phyloP scores from a whole-genome alignment of 2,797 vertebrate species.

The Platyrinchus mystaceus region DNA sequence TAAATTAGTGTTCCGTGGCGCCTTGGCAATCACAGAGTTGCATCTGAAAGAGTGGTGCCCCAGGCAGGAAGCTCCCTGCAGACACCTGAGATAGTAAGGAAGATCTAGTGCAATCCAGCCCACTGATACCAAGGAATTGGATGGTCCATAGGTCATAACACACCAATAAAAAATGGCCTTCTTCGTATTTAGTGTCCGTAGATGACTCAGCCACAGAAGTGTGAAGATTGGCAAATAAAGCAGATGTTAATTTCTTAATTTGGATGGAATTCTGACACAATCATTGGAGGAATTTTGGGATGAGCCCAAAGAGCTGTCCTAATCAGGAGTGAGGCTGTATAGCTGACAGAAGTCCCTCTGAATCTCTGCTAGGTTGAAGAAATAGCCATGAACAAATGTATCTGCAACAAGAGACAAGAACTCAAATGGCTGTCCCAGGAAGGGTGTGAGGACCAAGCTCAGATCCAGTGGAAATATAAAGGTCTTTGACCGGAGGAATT shows the following conservation, averaged over 20 bases:
- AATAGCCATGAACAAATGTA: not conserved
- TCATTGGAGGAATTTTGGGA: not conserved
- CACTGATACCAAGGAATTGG: not conserved
- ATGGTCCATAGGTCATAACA: not conserved
- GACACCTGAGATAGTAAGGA: not conserved
- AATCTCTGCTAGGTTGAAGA: not conserved
- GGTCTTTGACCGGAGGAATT: not conserved
- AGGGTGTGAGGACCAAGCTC: not conserved
- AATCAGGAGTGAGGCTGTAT: not conserved
- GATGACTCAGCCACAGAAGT: not conserved
- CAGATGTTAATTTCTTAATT: not conserved
- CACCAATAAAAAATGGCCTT: not conserved
- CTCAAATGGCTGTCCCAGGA: not conserved
- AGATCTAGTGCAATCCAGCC: not conserved
- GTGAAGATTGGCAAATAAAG: not conserved
- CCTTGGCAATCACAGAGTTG: not conserved
- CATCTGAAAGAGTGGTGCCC: not conserved
- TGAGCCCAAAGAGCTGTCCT: not conserved
- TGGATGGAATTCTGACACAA: not conserved
- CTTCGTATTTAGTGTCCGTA: not conserved
- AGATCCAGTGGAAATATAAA: not conserved
- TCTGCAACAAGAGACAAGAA: not conserved
- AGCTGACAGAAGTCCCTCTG: not conserved
- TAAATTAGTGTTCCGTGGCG: not conserved
- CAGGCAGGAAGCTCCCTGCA: not conserved